A percentile compares a stretch with the other conserved stretches of the same genome.
Conservation (phyloP, 2,113 vertebrate species). For the Anser brachyrhynchus region DNA sequence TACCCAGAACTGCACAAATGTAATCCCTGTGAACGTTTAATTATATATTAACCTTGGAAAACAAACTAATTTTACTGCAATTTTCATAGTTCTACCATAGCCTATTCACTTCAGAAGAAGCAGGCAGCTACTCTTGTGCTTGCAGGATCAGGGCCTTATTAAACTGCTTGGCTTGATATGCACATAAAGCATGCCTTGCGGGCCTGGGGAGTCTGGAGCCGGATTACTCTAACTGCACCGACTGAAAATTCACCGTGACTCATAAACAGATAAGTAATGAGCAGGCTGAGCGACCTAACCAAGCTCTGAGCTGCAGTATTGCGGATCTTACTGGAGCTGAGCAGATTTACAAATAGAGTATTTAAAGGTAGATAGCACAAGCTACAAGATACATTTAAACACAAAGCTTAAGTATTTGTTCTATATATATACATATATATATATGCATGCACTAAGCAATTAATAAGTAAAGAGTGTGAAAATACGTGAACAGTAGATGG, state of each 20-base stretch:
- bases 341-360: neutral
- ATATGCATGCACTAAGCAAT: neutral
- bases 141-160: neutral
- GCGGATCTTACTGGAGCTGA: accelerated
- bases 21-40: neutral
- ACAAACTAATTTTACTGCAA: neutral
- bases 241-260: neutral
- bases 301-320: neutral
- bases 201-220: neutral
- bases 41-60: neutral
- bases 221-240: accelerated
- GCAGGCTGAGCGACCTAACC: neutral
- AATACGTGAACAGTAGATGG: neutral
- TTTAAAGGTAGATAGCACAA: neutral
- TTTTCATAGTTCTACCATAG: neutral
- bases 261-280: neutral
- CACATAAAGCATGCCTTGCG: neutral
- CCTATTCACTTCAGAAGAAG: neutral
- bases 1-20: neutral
- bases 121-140: neutral
- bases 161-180: accelerated
- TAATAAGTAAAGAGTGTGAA: neutral
- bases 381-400: neutral
- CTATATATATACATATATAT: too few species aligned
- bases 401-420: neutral